These are phyloP conservation scores for Epinephelus cyanopodus DNA, from an alignment of 2,113 vertebrate species.

Conservation along the genomic window DNA sequence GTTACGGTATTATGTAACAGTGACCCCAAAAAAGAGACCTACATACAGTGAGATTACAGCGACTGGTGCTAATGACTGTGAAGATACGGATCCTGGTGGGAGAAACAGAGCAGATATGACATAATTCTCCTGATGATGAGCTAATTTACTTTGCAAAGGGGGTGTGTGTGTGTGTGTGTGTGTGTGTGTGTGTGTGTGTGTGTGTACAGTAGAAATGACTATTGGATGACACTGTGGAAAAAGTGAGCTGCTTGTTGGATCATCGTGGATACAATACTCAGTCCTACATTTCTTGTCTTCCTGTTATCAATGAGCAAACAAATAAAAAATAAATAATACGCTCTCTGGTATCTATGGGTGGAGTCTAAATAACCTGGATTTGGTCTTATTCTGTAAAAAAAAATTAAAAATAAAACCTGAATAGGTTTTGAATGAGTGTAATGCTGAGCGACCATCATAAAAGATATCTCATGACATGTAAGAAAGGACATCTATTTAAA, in stretches of 20 bases:
- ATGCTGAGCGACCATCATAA: background rate
- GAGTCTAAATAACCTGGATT: background rate
- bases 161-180: background rate
- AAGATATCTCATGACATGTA: background rate
- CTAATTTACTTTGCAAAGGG: constrained; percentile 42
- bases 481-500: background rate
- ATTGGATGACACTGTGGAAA: constrained; percentile 64
- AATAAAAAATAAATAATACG: constrained; percentile 34
- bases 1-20: constrained; percentile 35
- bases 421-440: background rate
- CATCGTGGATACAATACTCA: constrained; percentile 12
- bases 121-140: constrained; percentile 51
- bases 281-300: constrained; percentile 1
- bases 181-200: background rate
- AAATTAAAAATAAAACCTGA: background rate
- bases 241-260: constrained; percentile 55
- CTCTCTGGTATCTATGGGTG: constrained; percentile 23
- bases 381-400: background rate
- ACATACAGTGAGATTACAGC: constrained; percentile 28
- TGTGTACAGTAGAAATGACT: constrained; percentile 37
- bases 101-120: constrained; percentile 53
- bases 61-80: constrained; percentile 40
- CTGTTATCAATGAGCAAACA: constrained; percentile 32
- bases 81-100: constrained; percentile 50
- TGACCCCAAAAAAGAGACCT: constrained; percentile 16